These are phyloP conservation scores for Mormyrops boulengeri DNA, from an alignment of 2,797 vertebrate species.

Conservation along the genomic window DNA sequence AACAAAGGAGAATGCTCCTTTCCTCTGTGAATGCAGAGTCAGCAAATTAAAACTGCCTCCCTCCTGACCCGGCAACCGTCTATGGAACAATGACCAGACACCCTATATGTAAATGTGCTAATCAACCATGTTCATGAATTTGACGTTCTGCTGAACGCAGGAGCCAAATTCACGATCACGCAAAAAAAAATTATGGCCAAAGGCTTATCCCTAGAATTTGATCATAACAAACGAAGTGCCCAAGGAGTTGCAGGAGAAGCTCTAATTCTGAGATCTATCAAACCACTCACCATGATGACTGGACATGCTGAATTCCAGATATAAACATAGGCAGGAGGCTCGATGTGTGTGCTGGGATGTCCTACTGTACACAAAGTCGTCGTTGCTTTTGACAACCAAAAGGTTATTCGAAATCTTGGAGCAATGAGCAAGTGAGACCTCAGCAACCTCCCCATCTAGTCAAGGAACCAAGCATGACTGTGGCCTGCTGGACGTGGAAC, in stretches of 20 bases:
- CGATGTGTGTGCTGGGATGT: neutral
- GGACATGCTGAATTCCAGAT: neutral
- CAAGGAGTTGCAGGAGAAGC: neutral
- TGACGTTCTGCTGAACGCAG: neutral
- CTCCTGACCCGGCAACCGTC: neutral
- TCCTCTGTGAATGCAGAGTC: neutral
- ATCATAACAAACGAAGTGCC: neutral
- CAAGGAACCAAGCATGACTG: neutral
- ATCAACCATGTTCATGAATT: neutral
- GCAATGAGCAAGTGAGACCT: neutral
- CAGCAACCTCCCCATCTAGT: neutral
- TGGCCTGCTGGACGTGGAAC: neutral
- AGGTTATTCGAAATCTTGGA: neutral
- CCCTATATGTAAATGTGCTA: neutral
- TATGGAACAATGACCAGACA: neutral
- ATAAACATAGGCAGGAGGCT: neutral
- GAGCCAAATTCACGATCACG: neutral
- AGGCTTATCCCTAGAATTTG: neutral
- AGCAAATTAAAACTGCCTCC: neutral
- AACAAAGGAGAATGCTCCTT: neutral
- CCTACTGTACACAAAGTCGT: neutral
- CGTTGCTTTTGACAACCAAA: neutral
- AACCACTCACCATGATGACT: neutral
- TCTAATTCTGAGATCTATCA: neutral
- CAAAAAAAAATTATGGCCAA: neutral